A percentile compares a stretch with the other conserved stretches of the same genome.
phyloP scores from a whole-genome alignment of 2,113 vertebrate species.

The Machaerirhynchus nigripectus region DNA sequence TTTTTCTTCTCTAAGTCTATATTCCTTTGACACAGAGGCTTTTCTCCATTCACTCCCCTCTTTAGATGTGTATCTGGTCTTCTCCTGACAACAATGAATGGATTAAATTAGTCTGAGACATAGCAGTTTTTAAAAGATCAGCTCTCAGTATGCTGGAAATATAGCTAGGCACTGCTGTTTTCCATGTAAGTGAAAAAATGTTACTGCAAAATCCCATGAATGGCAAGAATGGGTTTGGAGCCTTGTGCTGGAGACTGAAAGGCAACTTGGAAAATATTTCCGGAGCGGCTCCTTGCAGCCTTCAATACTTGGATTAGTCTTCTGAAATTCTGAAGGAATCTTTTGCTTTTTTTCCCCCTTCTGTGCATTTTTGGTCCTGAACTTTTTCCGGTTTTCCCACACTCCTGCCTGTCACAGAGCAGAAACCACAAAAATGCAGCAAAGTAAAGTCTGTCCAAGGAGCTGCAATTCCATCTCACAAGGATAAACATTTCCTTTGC shows the following conservation, averaged over 20 bases:
- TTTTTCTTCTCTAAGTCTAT: not conserved
- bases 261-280: constrained; percentile 80
- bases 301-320: constrained; percentile 74
- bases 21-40: not conserved
- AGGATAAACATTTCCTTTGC: constrained; percentile 83
- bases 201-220: constrained; percentile 51
- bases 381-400: constrained; percentile 97
- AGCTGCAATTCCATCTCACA: constrained; percentile 86
- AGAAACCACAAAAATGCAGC: constrained; percentile 94
- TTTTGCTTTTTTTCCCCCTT: constrained; percentile 79
- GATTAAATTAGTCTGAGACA: not conserved
- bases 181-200: constrained; percentile 57
- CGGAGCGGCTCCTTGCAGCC: constrained; percentile 72
- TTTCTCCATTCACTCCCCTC: not conserved
- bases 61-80: not conserved
- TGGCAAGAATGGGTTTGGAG: constrained; percentile 63
- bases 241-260: constrained; percentile 60
- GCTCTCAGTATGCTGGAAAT: not conserved
- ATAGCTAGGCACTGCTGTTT: not conserved
- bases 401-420: constrained; percentile 92
- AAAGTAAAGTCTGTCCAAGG: constrained; percentile 84
- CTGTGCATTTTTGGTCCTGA: constrained; percentile 86
- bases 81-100: not conserved
- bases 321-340: constrained; percentile 78
- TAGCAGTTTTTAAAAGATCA: not conserved